phyloP scores from a whole-genome alignment of 2,113 vertebrate species.

The Pedetes capensis region DNA sequence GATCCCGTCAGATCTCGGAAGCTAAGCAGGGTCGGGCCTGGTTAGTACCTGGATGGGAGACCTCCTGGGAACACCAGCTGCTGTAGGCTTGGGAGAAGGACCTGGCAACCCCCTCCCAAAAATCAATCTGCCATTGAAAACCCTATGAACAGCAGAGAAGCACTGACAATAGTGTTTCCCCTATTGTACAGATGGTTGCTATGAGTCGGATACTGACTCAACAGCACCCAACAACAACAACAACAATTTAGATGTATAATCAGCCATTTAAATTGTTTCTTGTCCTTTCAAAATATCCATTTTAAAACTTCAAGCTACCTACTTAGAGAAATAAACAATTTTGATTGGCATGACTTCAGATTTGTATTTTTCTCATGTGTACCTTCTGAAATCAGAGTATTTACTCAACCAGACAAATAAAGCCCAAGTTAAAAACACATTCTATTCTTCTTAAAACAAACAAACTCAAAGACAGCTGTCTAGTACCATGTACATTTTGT shows the following conservation, averaged over 20 bases:
- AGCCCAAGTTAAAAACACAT: background rate
- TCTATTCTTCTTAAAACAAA: conserved; percentile 27
- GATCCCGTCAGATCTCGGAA: no score
- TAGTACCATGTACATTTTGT: background rate
- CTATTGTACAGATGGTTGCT: no score
- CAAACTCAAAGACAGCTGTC: background rate
- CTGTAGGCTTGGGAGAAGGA: no score
- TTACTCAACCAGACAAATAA: background rate
- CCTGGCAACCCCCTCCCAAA: no score
- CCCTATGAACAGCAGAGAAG: no score
- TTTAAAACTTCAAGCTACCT: background rate
- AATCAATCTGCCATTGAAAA: no score
- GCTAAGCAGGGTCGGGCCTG: no score
- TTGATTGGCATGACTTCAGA: background rate
- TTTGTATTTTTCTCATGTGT: background rate
- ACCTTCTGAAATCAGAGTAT: background rate
- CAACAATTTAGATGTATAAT: background rate
- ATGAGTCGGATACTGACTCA: no score
- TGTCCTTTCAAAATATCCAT: conserved; percentile 18
- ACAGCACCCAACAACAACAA: no score
- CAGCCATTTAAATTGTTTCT: background rate
- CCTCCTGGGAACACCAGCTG: no score
- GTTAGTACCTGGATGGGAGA: no score
- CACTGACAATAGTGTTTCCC: no score
- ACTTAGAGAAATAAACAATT: background rate